phyloP scores from a whole-genome alignment of 2,797 vertebrate genomes.

The Manis javanica region DNA sequence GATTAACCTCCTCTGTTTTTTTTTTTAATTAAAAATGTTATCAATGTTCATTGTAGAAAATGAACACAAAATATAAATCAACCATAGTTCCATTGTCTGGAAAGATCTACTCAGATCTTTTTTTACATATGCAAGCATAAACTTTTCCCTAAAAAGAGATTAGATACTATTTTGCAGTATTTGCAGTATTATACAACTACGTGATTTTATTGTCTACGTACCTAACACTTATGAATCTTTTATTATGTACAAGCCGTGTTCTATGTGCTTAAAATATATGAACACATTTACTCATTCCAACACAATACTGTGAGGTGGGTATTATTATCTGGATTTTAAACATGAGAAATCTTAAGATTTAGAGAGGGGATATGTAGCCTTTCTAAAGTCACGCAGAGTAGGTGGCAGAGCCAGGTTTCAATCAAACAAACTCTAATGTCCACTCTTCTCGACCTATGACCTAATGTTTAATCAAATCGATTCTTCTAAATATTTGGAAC shows the following conservation, averaged over 20 bases:
- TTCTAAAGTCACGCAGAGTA: background rate
- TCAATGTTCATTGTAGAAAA: background rate
- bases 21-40: background rate
- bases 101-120: background rate
- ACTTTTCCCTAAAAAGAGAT: background rate
- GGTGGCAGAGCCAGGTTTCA: background rate
- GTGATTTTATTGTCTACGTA: background rate
- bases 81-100: background rate
- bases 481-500: background rate
- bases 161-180: background rate
- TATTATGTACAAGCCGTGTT: background rate
- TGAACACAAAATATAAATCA: background rate
- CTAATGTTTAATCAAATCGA: background rate
- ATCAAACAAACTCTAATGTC: background rate
- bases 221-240: background rate
- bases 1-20: background rate
- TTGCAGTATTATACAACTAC: background rate
- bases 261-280: background rate
- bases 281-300: background rate
- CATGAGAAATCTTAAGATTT: slow-evolving; percentile 21
- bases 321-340: background rate
- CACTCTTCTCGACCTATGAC: background rate
- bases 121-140: background rate
- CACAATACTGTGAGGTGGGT: background rate
- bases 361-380: background rate